Percentiles rank a stretch among this genome's conserved stretches.
Evolutionary conservation across 2,113 vertebrate genomes (phyloP).

Genomic region (Eonycteris spelaea): DNA sequence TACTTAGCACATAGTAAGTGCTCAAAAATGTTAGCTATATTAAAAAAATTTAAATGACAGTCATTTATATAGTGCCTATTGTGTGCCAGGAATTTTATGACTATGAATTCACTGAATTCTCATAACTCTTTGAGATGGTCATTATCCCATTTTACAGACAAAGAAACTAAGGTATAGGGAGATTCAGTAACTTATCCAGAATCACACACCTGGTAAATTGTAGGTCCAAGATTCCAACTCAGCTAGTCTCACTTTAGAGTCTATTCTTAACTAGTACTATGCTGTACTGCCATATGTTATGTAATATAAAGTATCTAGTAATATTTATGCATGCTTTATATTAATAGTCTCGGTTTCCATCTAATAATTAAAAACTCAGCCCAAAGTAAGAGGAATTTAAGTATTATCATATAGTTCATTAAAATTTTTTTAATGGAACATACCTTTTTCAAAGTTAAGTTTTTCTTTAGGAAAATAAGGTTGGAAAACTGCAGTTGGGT

Average conservation of each 20-base stretch:
- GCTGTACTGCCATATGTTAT: neutral
- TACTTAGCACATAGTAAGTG: neutral
- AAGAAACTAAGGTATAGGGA: neutral
- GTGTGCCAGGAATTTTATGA: neutral
- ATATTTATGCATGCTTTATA: neutral
- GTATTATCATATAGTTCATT: neutral
- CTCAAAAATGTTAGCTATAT: slow-evolving; percentile 16
- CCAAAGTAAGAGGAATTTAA: neutral
- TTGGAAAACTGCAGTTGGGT: slow-evolving; percentile 25
- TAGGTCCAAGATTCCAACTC: neutral
- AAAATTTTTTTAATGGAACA: neutral
- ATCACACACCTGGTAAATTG: neutral
- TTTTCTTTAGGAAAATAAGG: slow-evolving; percentile 36
- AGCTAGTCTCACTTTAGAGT: neutral
- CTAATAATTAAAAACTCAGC: neutral
- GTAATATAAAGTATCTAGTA: neutral
- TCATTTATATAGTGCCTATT: neutral
- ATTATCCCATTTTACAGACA: neutral
- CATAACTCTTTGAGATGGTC: neutral
- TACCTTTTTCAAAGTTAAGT: slow-evolving; percentile 17
- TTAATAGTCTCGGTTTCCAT: neutral
- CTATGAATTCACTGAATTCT: neutral
- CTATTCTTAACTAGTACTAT: neutral
- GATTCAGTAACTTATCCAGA: neutral
- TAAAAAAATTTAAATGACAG: neutral